A percentile compares a stretch with the other conserved stretches of the same genome.
Conservation (phyloP, 2,113 vertebrate species). For the Rhinoderma darwinii region DNA sequence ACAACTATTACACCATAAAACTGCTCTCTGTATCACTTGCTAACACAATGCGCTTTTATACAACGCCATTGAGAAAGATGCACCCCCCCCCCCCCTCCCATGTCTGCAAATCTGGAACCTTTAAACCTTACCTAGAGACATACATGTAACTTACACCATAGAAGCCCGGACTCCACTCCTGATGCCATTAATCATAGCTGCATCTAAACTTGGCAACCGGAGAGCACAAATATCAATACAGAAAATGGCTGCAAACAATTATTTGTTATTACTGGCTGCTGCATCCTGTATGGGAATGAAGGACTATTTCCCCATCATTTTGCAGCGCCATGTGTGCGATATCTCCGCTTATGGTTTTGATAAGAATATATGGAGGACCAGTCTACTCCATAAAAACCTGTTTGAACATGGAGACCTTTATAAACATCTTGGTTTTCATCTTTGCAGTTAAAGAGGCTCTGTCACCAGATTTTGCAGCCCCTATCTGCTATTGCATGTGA, state of each 20-base stretch:
- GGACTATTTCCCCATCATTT: neutral
- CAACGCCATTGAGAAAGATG: slow-evolving; percentile 15
- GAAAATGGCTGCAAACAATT: neutral
- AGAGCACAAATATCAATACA: neutral
- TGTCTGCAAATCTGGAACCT: neutral
- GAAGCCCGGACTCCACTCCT: neutral
- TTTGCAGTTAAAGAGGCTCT: neutral
- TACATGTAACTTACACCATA: slow-evolving; percentile 26
- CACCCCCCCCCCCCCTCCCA: neutral
- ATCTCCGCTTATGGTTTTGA: slow-evolving; percentile 5
- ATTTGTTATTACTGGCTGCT: neutral
- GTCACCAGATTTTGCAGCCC: too few relatives aligned
- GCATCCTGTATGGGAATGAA: neutral
- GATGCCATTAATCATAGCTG: slow-evolving; percentile 9
- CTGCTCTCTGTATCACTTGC: slow-evolving; percentile 40
- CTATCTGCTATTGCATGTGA: too few relatives aligned
- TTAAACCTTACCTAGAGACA: slow-evolving; percentile 3
- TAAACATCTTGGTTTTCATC: neutral
- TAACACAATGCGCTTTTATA: slow-evolving; percentile 43
- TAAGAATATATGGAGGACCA: neutral
- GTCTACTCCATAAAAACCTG: neutral
- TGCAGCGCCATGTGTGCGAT: neutral
- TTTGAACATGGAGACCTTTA: neutral
- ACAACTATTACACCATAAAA: slow-evolving; percentile 48
- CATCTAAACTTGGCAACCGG: neutral